Conservation (phyloP, 2,113 vertebrate species). For the Entosphenus tridentatus region DNA sequence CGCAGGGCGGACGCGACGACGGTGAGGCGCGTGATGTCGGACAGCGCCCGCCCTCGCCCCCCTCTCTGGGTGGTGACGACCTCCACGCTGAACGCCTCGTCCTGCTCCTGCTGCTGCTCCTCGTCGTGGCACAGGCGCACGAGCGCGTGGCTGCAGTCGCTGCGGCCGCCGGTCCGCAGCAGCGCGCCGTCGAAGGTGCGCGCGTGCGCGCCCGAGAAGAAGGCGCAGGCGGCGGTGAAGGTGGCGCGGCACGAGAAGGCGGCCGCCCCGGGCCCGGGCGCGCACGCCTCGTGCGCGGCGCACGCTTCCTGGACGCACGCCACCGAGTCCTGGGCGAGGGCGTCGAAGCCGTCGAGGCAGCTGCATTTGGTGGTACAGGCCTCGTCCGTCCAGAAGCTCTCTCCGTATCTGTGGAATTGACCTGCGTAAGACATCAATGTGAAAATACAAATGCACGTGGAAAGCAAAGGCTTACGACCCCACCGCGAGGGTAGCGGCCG, state of each 20-base stretch:
- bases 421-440: constrained; percentile 25
- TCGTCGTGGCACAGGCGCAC: too few species aligned
- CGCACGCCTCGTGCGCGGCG: constrained; percentile 60
- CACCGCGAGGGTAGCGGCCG: too few species aligned
- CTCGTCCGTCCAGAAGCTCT: constrained; percentile 68
- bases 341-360: constrained; percentile 35
- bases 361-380: constrained; percentile 76
- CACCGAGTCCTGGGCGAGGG: constrained; percentile 43
- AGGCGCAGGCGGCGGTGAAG: constrained; percentile 80
- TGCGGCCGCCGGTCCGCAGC: too few species aligned
- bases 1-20: too few species aligned
- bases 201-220: constrained; percentile 91
- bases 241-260: constrained; percentile 69
- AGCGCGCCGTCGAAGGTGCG: constrained; percentile 67
- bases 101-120: too few species aligned
- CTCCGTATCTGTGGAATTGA: constrained; percentile 59
- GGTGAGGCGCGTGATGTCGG: too few species aligned
- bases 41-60: too few species aligned
- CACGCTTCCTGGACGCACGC: constrained; percentile 56
- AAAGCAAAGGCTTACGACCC: background rate
- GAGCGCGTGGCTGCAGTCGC: too few species aligned
- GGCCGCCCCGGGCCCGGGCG: constrained; percentile 30
- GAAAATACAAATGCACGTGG: background rate
- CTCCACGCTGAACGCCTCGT: too few species aligned
- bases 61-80: too few species aligned